Evolutionary conservation across 2,888 invertebrate genomes (phyloP), one percentile per base, ranked within the genome.

Genomic region (Epistrophella euchroma): DNA sequence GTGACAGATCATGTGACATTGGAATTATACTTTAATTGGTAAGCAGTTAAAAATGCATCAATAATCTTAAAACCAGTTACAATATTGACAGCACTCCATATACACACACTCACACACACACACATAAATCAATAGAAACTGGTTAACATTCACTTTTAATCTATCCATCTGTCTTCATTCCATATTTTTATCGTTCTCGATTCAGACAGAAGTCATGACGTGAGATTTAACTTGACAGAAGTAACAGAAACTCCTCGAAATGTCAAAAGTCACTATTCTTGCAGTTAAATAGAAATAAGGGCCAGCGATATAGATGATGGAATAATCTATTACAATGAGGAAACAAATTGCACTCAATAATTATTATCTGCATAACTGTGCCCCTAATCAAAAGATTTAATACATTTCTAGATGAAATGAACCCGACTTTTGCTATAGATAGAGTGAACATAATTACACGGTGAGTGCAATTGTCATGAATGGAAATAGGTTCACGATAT

Each of bases 91-190:
- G 68, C 22, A 50, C 15, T 47, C 25, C 5, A 22, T 10, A 11
- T 3, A 13, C 2, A 47, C 19, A 52, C 15, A 15, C 64, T 17
- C n/a, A 22, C 25, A 17, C 6, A 32, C 13, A 50, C 15, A 13
- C 52, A 17, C n/a, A 22, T 11, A 22, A 40, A 47, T 13, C 13
- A 28, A 43, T 52, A 52, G 32, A 71, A 82, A 82, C 81, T 66
- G 71, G 81, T 82, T 82, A 66, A 25, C 81, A 82, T 76, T 82
- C 71, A 76, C 76, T 82, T 76, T 76, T 82, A n/a, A 43, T 43
- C 7, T 2, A 70, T 28, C 19, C 13, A 3, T 56, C 45, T 50
- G 17, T 68, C 17, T 50, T 15, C 10, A 50, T 50, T 35, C 35
- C 22, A 19, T 47, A 68, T 50, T 55, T 45, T 28, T 74, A 70